phyloP scores from a whole-genome alignment of 1,140 invertebrate genomes.

The Listronotus bonariensis region DNA sequence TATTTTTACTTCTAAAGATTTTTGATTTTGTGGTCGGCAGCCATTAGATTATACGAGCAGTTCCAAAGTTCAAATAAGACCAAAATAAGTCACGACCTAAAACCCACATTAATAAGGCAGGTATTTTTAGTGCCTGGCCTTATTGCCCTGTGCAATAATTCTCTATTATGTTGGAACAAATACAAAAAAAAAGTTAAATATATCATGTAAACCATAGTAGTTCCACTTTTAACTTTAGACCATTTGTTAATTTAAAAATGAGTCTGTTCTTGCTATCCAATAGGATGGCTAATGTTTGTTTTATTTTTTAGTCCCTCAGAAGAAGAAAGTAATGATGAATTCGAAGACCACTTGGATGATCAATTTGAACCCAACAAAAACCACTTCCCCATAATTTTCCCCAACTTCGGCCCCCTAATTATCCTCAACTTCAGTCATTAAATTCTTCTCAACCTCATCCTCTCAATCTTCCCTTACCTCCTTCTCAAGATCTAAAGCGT shows the following conservation, averaged over 20 bases:
- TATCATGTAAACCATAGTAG: no score
- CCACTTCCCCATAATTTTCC: constrained; percentile 1
- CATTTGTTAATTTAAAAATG: background rate
- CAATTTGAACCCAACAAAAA: constrained; percentile 1
- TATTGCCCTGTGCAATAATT: no score
- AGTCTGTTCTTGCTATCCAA: background rate
- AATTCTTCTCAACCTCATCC: constrained; percentile 1
- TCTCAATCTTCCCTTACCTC: background rate
- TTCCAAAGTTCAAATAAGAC: no score
- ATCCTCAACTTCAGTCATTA: background rate
- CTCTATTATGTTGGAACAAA: no score
- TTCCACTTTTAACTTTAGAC: background rate
- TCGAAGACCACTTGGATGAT: constrained; percentile 19
- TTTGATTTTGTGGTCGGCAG: no score
- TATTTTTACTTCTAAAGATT: no score
- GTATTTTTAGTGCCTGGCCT: no score
- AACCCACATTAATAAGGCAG: no score
- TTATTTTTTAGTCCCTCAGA: constrained; percentile 31
- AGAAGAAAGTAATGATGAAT: constrained; percentile 43
- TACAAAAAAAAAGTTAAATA: no score
- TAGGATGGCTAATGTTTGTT: background rate
- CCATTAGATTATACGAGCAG: no score
- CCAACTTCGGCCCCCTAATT: background rate
- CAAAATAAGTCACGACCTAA: no score
- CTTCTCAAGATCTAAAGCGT: constrained; percentile 35